Percentiles rank a stretch among this genome's conserved stretches.
phyloP scores from a whole-genome alignment of 2,888 invertebrate species.

The Resseliella maxima region DNA sequence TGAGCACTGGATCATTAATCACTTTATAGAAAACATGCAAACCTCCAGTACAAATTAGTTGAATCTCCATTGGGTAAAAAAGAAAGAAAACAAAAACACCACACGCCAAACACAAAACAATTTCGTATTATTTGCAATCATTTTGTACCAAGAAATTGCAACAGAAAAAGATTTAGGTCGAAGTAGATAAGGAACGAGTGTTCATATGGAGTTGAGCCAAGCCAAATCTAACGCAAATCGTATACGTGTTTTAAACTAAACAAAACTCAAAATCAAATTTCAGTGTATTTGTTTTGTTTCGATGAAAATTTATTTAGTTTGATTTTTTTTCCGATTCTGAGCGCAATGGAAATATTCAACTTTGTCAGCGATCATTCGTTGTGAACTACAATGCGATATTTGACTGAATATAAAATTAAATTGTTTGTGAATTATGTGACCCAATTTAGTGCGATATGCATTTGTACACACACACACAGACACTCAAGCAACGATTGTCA shows the following conservation, averaged over 20 bases:
- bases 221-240: too few species aligned
- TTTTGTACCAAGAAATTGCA: constrained; percentile 21
- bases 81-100: not conserved
- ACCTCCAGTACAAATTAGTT: not conserved
- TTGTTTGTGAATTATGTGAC: not conserved
- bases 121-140: constrained; percentile 37
- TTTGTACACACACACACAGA: not conserved
- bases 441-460: constrained; percentile 15
- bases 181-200: constrained; percentile 23
- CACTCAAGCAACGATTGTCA: not conserved
- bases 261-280: not conserved
- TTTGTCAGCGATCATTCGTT: not conserved
- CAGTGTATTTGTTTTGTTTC: not conserved
- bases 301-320: not conserved
- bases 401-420: not conserved
- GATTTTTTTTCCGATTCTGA: not conserved
- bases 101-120: not conserved
- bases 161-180: constrained; percentile 32
- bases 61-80: not conserved
- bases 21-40: constrained; percentile 26
- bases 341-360: not conserved
- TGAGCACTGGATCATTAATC: constrained; percentile 23
- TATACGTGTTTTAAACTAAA: not conserved
- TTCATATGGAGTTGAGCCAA: not conserved
- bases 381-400: not conserved